Conservation (phyloP, 2,888 invertebrate genomes). For the Erynnis tages region DNA sequence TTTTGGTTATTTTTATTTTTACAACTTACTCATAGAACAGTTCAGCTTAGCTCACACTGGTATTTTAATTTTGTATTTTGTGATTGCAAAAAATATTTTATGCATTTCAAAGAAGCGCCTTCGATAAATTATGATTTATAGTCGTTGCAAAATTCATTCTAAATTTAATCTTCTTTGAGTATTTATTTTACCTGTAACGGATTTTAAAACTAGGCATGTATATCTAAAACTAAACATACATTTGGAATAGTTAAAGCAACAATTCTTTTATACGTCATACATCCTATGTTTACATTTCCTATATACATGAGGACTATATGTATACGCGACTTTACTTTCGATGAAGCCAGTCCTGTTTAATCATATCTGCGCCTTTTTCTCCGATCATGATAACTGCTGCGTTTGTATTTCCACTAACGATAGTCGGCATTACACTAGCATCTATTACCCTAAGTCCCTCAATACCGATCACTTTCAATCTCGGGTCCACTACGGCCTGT, state of each 20-base stretch:
- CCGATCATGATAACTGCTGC: constrained; percentile 96
- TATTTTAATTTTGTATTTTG: too few species aligned
- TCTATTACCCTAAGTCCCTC: constrained; percentile 91
- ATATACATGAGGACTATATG: neutral
- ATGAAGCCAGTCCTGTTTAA: constrained; percentile 89
- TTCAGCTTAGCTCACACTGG: too few species aligned
- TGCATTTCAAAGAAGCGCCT: too few species aligned
- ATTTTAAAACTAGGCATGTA: too few species aligned
- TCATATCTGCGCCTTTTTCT: constrained; percentile 92
- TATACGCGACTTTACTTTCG: neutral
- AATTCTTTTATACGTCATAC: neutral
- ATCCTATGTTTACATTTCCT: constrained; percentile 2
- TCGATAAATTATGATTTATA: too few species aligned
- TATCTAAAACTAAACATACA: neutral
- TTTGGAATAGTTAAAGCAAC: constrained; percentile 13
- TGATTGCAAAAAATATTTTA: too few species aligned
- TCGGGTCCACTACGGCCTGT: constrained; percentile 91
- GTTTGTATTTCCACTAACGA: constrained; percentile 94
- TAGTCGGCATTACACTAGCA: constrained; percentile 94
- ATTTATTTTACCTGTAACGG: too few species aligned
- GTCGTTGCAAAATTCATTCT: too few species aligned
- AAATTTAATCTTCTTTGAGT: too few species aligned
- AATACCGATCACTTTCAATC: constrained; percentile 89
- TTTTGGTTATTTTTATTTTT: too few species aligned
- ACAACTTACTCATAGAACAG: too few species aligned